These are phyloP conservation scores for Hyla sarda DNA, from an alignment of 2,113 vertebrate genomes.

Conservation along the genomic window DNA sequence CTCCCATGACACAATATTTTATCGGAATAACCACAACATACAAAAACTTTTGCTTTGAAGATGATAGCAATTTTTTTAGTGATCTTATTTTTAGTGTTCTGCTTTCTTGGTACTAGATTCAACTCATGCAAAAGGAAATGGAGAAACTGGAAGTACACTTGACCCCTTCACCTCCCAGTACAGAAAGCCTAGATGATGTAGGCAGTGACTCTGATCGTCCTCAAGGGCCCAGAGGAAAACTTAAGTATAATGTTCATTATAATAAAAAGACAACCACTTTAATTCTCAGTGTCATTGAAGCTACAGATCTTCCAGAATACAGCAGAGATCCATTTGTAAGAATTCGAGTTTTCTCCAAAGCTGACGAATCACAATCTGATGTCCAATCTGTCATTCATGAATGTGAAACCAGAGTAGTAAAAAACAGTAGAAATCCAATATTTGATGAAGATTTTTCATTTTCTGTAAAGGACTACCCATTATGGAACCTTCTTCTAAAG, in stretches of 20 bases:
- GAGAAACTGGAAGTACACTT: slow-evolving; percentile 61
- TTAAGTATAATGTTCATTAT: slow-evolving; percentile 73
- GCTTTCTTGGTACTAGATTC: slow-evolving; percentile 60
- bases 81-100: not conserved
- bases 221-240: slow-evolving; percentile 59
- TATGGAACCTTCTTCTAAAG: slow-evolving; percentile 68
- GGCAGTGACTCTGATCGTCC: slow-evolving; percentile 32
- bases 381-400: slow-evolving; percentile 68
- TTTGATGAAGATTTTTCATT: slow-evolving; percentile 76
- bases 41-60: no score
- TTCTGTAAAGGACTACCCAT: slow-evolving; percentile 63
- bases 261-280: slow-evolving; percentile 65
- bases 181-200: slow-evolving; percentile 31
- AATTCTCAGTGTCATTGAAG: slow-evolving; percentile 71
- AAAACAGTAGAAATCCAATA: slow-evolving; percentile 67
- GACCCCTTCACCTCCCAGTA: slow-evolving; percentile 48
- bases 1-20: no score
- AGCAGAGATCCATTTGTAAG: slow-evolving; percentile 65
- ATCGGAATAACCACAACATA: no score
- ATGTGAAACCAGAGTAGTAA: slow-evolving; percentile 71
- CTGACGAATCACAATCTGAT: slow-evolving; percentile 40
- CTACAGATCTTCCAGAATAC: slow-evolving; percentile 62
- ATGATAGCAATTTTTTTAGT: not conserved
- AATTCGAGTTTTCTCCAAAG: slow-evolving; percentile 66
- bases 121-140: slow-evolving; percentile 59